Evolutionary conservation across 2,888 invertebrate genomes (phyloP).

Genomic region (Cantharis rustica): DNA sequence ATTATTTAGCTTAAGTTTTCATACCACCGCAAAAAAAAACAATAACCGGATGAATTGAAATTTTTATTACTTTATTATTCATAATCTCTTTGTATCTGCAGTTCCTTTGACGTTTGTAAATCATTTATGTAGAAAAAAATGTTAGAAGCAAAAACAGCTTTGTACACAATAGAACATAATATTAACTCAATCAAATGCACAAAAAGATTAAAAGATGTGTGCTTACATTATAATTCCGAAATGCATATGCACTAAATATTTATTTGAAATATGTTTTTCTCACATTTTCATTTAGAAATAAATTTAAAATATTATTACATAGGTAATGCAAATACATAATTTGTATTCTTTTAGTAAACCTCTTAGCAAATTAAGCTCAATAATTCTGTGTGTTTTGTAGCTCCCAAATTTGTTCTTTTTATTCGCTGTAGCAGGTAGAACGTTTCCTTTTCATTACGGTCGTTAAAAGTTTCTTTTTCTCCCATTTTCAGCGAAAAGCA

Average conservation of each 20-base stretch:
- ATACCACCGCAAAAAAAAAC: background rate
- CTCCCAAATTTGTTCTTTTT: constrained; percentile 31
- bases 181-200: background rate
- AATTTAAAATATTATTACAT: background rate
- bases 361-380: constrained; percentile 29
- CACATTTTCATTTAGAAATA: background rate
- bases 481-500: constrained; percentile 31
- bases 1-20: background rate
- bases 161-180: background rate
- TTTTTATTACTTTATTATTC: background rate
- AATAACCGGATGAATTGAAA: background rate
- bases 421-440: constrained; percentile 34
- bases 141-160: background rate
- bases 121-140: background rate
- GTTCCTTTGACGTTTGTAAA: background rate
- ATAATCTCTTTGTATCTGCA: background rate
- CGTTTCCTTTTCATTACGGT: constrained; percentile 43
- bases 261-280: background rate
- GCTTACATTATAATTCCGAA: background rate
- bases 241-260: background rate
- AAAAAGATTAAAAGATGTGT: background rate
- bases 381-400: constrained; percentile 33
- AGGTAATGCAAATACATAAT: constrained; percentile 24
- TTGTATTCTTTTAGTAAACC: constrained; percentile 31
- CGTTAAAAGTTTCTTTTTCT: constrained; percentile 44